These are phyloP conservation scores for Bradypodion ventrale DNA, from an alignment of 2,797 vertebrate species.

Conservation along the genomic window DNA sequence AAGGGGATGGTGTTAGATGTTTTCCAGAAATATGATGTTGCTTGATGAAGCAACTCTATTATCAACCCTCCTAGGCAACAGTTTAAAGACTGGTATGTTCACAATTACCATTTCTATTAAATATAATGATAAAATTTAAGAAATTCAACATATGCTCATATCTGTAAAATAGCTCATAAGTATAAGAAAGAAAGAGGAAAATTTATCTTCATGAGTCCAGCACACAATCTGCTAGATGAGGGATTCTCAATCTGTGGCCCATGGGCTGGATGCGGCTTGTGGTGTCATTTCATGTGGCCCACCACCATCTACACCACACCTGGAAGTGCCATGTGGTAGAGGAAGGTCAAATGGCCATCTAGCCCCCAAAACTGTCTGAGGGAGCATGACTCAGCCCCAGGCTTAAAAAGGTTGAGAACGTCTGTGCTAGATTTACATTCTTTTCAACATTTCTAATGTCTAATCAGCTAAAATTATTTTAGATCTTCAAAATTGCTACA, in stretches of 20 bases:
- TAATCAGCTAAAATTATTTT: slow-evolving; percentile 69
- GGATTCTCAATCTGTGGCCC: too few species aligned
- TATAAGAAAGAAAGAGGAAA: slow-evolving; percentile 42
- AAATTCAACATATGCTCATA: slow-evolving; percentile 49
- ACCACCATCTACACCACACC: too few species aligned
- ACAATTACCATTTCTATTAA: slow-evolving; percentile 7
- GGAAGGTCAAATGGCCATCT: too few species aligned
- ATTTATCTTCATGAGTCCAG: slow-evolving; percentile 48
- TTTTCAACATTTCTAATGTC: slow-evolving; percentile 66
- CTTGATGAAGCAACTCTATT: neutral
- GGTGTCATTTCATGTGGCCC: too few species aligned
- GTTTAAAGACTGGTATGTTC: neutral
- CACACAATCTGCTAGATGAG: slow-evolving; percentile 55
- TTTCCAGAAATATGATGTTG: neutral
- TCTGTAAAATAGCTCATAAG: slow-evolving; percentile 52
- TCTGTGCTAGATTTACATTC: slow-evolving; percentile 65
- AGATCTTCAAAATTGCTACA: slow-evolving; percentile 72
- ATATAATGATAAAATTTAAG: slow-evolving; percentile 47
- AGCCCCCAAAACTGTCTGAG: too few species aligned
- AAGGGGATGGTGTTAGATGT: neutral
- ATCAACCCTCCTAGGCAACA: slow-evolving; percentile 14
- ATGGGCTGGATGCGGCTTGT: too few species aligned
- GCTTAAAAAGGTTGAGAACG: too few species aligned
- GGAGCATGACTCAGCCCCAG: too few species aligned
- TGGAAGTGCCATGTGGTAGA: too few species aligned